Evolutionary conservation across 2,888 invertebrate species (phyloP).

Genomic region (Epirrita christyi): DNA sequence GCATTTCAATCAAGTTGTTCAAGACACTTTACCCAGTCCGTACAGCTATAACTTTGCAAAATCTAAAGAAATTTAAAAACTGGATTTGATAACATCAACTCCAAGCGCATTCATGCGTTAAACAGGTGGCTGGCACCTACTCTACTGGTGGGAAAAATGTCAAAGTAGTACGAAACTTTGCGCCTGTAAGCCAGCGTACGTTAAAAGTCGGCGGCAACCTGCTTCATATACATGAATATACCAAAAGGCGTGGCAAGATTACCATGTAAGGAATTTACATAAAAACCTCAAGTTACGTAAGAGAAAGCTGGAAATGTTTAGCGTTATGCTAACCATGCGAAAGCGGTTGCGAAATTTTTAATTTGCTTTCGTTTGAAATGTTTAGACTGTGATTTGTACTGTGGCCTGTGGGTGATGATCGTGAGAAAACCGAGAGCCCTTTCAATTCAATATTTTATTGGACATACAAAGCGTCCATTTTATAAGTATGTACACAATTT

Average conservation of each 20-base stretch:
- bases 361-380: conserved; percentile 29
- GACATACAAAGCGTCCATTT: no score
- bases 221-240: no score
- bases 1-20: conserved; percentile 4
- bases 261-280: conserved; percentile 24
- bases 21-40: not conserved
- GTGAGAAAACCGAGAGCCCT: no score
- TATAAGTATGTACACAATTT: no score
- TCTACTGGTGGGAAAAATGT: no score
- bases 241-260: conserved; percentile 19
- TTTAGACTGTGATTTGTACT: not conserved
- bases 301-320: conserved; percentile 31
- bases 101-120: not conserved
- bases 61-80: conserved; percentile 3
- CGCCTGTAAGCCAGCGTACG: no score
- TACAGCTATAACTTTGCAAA: not conserved
- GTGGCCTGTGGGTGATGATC: not conserved
- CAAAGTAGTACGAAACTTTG: no score
- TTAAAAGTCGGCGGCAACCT: no score
- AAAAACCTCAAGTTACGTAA: conserved; percentile 25
- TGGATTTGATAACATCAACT: conserved; percentile 14
- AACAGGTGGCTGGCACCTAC: no score
- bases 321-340: conserved; percentile 36
- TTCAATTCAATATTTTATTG: no score
- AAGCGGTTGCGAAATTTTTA: conserved; percentile 39